Conservation (phyloP, 2,113 vertebrate genomes). For the Podarcis muralis region DNA sequence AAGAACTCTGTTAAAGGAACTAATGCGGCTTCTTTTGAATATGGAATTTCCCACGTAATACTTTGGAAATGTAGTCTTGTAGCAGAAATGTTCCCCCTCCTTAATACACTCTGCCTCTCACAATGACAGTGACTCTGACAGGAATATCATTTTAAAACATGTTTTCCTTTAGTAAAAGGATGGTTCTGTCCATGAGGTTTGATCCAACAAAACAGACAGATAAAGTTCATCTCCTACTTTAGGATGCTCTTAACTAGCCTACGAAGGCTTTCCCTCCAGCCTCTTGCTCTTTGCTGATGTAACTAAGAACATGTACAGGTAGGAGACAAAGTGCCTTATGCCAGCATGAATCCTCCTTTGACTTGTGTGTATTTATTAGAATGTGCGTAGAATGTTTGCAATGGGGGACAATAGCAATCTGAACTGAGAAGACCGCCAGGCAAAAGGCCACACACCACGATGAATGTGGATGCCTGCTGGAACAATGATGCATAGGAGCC, state of each 20-base stretch:
- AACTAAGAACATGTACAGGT: background rate
- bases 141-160: conserved; percentile 51
- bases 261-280: background rate
- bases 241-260: too few species aligned
- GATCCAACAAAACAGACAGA: conserved; percentile 1
- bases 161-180: conserved; percentile 45
- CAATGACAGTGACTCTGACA: conserved; percentile 49
- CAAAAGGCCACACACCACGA: background rate
- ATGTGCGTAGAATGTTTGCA: background rate
- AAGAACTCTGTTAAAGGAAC: conserved; percentile 56
- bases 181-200: conserved; percentile 44
- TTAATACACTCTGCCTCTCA: conserved; percentile 23
- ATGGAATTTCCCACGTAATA: conserved; percentile 52
- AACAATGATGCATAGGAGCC: too few species aligned
- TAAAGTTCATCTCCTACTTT: background rate
- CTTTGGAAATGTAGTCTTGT: conserved; percentile 41
- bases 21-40: conserved; percentile 47
- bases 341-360: background rate
- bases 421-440: background rate
- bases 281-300: background rate
- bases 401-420: background rate
- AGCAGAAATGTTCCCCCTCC: conserved; percentile 3
- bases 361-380: background rate
- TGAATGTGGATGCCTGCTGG: too few species aligned
- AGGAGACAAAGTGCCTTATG: background rate